phyloP scores from a whole-genome alignment of 1,140 invertebrate species.

The Drosophila nikananu region DNA sequence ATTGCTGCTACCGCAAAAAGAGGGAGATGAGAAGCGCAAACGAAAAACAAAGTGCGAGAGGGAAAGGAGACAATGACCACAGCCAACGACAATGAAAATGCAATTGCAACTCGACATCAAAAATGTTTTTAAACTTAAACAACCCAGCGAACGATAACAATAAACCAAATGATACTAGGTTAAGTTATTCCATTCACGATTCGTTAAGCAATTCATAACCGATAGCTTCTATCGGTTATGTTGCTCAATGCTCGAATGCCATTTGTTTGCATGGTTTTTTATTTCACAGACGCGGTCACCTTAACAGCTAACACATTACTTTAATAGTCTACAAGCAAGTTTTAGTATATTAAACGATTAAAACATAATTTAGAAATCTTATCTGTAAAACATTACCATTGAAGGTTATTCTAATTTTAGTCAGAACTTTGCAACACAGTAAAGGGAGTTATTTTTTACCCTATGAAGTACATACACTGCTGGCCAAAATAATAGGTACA shows the following conservation, averaged over 20 bases:
- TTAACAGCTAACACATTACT: conserved; percentile 7
- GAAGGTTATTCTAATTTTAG: too few relatives aligned
- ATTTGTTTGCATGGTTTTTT: background rate
- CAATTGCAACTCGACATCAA: conserved; percentile 32
- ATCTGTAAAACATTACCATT: background rate
- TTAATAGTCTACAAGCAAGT: background rate
- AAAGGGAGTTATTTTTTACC: too few relatives aligned
- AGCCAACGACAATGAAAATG: conserved; percentile 59
- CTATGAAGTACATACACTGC: too few relatives aligned
- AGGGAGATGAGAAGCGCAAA: background rate
- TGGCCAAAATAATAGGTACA: too few relatives aligned
- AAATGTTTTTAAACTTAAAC: conserved; percentile 53
- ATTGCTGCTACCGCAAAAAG: conserved; percentile 34
- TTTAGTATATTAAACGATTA: background rate
- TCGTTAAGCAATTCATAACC: conserved; percentile 38
- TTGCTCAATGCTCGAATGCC: conserved; percentile 26
- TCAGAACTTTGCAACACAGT: too few relatives aligned
- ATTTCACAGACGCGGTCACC: conserved; percentile 7
- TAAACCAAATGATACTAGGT: conserved; percentile 45
- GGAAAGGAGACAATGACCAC: background rate
- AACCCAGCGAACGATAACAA: conserved; percentile 20
- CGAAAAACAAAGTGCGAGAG: background rate
- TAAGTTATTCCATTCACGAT: conserved; percentile 34
- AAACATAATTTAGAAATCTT: background rate
- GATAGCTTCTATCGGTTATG: conserved; percentile 50